Evolutionary conservation across 2,797 vertebrate species (phyloP), one percentile per base, ranked within the genome.

Genomic region (Ptychadena robeensis): DNA sequence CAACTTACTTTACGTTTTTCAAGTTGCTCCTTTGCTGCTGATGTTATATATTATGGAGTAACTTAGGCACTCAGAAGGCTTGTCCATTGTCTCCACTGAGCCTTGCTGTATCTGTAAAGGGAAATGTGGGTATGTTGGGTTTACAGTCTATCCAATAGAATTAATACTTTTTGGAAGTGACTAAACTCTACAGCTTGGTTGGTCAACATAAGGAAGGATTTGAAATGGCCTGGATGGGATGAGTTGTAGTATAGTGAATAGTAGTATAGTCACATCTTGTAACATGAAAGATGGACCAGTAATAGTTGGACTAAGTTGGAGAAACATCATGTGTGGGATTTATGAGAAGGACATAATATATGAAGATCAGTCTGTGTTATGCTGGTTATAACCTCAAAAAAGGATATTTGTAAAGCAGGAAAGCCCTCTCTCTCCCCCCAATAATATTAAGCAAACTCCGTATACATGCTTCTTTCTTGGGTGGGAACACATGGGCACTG

Each of bases 391-490:
- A 18, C 3, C 18, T 11, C 11, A 75, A 28, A 27, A 15, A 14
- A 5, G 5, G 61, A 5, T 25, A 11, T 7, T 32, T 65, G 6
- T 31, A 65, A 44, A 28, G 57, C 14, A 27, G 59, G 18, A 57
- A 76, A 38, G 18, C 66, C 37, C 11, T 82, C 81, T 82, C 80
- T 81, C 73, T 71, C 48, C 80, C 34, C 32, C 73, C 48, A 63
- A 61, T 82, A 69, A 76, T 27, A 22, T 35, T 25, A 61, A 18
- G 27, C 67, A 67, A 32, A 77, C 31, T 28, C 74, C 65, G 27
- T 59, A 75, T 27, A 61, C 28, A 53, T 40, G 69, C 48, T 31
- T 83, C 57, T 68, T 38, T 77, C 14, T 12, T 34, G 34, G 63
- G 25, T 79, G 69, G 70, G 63, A 65, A 74, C 70, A 66, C 35